phyloP scores from a whole-genome alignment of 2,797 vertebrate genomes.

The Notolepis coatsorum region DNA sequence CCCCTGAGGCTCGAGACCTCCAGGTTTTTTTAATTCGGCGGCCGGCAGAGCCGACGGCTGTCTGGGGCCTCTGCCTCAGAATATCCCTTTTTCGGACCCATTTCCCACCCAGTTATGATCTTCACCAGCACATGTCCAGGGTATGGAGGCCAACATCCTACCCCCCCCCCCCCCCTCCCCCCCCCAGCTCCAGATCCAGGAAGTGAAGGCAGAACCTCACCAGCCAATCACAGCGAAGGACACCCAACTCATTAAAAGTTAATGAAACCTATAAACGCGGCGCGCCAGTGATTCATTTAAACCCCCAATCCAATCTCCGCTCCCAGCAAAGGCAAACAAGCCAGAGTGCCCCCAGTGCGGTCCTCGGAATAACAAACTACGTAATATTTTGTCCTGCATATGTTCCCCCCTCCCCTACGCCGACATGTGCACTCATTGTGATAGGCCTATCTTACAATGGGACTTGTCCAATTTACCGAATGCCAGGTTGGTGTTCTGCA shows the following conservation, averaged over 20 bases:
- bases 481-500: conserved; percentile 73
- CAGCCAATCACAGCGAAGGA: conserved; percentile 82
- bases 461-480: conserved; percentile 84
- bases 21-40: conserved; percentile 60
- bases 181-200: conserved; percentile 71
- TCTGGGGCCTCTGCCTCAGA: conserved; percentile 44
- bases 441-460: conserved; percentile 77
- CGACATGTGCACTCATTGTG: conserved; percentile 74
- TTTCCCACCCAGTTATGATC: conserved; percentile 52
- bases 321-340: conserved; percentile 86
- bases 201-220: conserved; percentile 69
- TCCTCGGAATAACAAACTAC: conserved; percentile 85
- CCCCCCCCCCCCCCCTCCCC: conserved; percentile 53
- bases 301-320: conserved; percentile 88
- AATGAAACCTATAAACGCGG: conserved; percentile 89
- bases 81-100: conserved; percentile 42
- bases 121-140: conserved; percentile 61
- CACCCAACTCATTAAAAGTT: conserved; percentile 88
- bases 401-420: conserved; percentile 77
- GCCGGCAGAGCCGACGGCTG: conserved; percentile 54
- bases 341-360: conserved; percentile 79
- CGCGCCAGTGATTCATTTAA: conserved; percentile 86
- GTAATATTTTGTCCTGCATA: conserved; percentile 87
- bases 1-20: conserved; percentile 53
- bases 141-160: conserved; percentile 63